Evolutionary conservation across 2,888 invertebrate genomes (phyloP).

Genomic region (Hydropsyche betteni): DNA sequence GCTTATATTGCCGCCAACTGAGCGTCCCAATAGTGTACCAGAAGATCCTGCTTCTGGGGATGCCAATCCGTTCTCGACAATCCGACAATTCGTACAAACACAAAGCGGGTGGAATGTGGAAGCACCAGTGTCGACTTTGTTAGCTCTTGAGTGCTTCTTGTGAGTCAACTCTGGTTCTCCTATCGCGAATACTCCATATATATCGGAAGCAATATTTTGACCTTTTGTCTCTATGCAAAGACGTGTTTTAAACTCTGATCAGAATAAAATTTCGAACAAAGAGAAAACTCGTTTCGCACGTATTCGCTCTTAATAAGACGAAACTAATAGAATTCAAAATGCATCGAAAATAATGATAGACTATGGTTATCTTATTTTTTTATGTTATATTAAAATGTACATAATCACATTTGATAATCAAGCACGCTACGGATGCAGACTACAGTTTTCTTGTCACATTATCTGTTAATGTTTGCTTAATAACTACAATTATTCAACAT

Average conservation of each 20-base stretch:
- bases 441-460: slow-evolving; percentile 12
- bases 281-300: background rate
- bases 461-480: background rate
- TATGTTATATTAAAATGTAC: no score
- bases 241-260: background rate
- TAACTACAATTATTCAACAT: slow-evolving; percentile 24
- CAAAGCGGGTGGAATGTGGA: slow-evolving; percentile 27
- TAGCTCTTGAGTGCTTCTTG: background rate
- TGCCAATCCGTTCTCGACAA: slow-evolving; percentile 22
- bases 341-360: background rate
- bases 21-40: background rate
- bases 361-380: no score
- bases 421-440: background rate
- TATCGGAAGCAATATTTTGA: slow-evolving; percentile 16
- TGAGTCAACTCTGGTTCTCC: slow-evolving; percentile 5
- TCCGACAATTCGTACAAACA: slow-evolving; percentile 28
- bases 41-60: slow-evolving; percentile 21
- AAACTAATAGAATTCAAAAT: background rate
- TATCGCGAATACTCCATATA: slow-evolving; percentile 10
- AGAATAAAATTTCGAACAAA: background rate
- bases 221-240: background rate
- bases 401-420: no score
- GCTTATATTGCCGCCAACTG: slow-evolving; percentile 36
- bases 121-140: slow-evolving; percentile 29
- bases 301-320: background rate